Percentiles rank a stretch among this genome's conserved stretches.
phyloP scores from a whole-genome alignment of 2,797 vertebrate species.

The Aphelocoma californica region DNA sequence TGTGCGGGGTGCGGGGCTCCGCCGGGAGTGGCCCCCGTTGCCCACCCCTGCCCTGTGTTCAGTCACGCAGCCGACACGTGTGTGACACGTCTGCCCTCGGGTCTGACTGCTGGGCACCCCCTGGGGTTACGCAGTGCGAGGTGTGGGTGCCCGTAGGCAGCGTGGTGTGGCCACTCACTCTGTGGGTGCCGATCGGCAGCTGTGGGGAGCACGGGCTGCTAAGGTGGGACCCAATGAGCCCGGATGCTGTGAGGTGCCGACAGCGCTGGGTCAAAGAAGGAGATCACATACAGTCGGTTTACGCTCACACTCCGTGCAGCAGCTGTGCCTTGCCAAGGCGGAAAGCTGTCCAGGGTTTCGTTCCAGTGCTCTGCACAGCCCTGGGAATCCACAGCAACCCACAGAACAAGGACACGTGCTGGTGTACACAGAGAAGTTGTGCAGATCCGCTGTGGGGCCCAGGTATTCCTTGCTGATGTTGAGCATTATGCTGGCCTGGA shows the following conservation, averaged over 20 bases:
- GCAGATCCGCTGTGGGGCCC: neutral
- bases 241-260: neutral
- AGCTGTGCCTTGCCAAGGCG: neutral
- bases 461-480: neutral
- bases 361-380: neutral
- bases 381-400: neutral
- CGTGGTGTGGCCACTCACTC: neutral
- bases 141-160: neutral
- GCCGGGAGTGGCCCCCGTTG: neutral
- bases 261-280: neutral
- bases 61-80: neutral
- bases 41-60: neutral
- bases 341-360: neutral
- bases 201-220: too few relatives aligned
- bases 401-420: rapidly evolving
- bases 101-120: neutral
- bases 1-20: too few relatives aligned
- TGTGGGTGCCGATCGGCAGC: neutral
- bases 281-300: rapidly evolving
- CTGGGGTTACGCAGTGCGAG: neutral
- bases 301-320: rapidly evolving
- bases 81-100: neutral
- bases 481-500: neutral
- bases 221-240: neutral
- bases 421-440: neutral